Evolutionary conservation across 2,888 invertebrate species (phyloP).

Genomic region (Glyphotaelius pellucidus): DNA sequence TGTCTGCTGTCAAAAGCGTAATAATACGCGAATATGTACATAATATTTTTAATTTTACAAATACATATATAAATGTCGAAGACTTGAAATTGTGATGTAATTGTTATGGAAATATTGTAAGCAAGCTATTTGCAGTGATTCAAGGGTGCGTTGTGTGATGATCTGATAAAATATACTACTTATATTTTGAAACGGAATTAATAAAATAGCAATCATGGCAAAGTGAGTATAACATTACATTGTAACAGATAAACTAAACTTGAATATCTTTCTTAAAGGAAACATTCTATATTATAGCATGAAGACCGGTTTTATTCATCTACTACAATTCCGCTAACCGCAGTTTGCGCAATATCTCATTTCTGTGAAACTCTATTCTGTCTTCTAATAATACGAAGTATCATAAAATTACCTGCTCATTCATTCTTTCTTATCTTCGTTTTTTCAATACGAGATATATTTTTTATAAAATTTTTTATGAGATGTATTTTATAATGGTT

Average conservation of each 20-base stretch:
- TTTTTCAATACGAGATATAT: neutral
- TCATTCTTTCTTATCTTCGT: neutral
- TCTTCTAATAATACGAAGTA: neutral
- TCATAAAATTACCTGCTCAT: neutral
- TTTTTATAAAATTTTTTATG: neutral
- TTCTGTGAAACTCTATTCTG: neutral
- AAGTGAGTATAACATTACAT: constrained; percentile 14
- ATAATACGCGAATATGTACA: neutral
- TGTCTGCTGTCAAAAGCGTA: neutral
- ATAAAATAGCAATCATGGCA: constrained; percentile 23
- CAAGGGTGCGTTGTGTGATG: neutral
- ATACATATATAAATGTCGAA: neutral
- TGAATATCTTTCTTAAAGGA: neutral
- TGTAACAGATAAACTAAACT: neutral
- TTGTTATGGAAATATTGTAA: neutral
- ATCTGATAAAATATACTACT: neutral
- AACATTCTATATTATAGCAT: neutral
- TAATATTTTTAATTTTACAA: neutral
- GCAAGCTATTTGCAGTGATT: neutral
- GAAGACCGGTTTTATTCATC: neutral
- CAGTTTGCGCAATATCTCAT: neutral
- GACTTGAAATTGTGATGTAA: neutral
- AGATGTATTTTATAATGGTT: neutral
- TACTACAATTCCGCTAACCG: neutral
- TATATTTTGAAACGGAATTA: neutral